Percentiles rank a stretch among this genome's conserved stretches.
Evolutionary conservation across 2,888 invertebrate species (phyloP).

Genomic region (Ephialtes manifestator): DNA sequence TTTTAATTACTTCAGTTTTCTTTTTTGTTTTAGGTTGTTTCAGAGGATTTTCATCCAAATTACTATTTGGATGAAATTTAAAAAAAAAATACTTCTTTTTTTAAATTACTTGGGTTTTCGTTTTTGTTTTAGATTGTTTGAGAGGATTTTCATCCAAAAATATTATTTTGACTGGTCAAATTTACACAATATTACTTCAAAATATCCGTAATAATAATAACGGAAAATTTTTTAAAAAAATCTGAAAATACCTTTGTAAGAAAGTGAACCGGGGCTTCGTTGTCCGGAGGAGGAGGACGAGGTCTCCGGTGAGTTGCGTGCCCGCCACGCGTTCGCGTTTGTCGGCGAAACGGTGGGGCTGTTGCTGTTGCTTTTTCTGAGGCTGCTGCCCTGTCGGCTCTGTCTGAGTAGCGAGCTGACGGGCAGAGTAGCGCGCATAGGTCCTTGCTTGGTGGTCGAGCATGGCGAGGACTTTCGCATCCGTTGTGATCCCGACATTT

Average conservation of each 20-base stretch:
- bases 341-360: slow-evolving; percentile 91
- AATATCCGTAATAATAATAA: neutral
- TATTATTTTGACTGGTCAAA: no score
- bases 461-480: slow-evolving; percentile 90
- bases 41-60: no score
- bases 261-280: slow-evolving; percentile 91
- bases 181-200: no score
- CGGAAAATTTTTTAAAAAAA: neutral
- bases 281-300: slow-evolving; percentile 90
- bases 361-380: slow-evolving; percentile 89
- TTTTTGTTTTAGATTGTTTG: no score
- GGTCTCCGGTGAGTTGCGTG: slow-evolving; percentile 89
- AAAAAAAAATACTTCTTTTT: no score
- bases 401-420: slow-evolving; percentile 91
- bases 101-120: no score
- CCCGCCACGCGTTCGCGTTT: slow-evolving; percentile 88
- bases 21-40: no score
- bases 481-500: slow-evolving; percentile 85
- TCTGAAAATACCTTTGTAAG: slow-evolving; percentile 89
- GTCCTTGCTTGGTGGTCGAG: slow-evolving; percentile 88
- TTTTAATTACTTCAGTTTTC: no score
- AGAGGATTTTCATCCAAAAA: neutral
- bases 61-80: no score
- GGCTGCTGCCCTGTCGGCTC: slow-evolving; percentile 87
- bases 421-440: slow-evolving; percentile 92